Percentiles rank a stretch among this genome's conserved stretches.
These are phyloP conservation scores for Rhabditophanes sp. DNA, from an alignment of 2,888 invertebrate species.

Conservation along the genomic window DNA sequence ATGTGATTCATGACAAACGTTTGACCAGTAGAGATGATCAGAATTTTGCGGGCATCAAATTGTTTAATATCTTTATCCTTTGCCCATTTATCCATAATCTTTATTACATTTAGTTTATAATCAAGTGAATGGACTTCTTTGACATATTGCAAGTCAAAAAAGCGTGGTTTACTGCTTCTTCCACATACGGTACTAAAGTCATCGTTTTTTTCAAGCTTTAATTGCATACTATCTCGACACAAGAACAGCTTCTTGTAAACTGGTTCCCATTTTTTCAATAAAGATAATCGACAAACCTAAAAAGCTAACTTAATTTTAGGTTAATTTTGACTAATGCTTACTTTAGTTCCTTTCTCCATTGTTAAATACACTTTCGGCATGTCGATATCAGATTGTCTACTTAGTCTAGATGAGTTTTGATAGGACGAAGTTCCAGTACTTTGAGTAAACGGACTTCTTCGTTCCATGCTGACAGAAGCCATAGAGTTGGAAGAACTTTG, in stretches of 20 bases:
- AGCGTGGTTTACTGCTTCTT: constrained; percentile 20
- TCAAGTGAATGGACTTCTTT: constrained; percentile 36
- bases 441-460: too few relatives aligned
- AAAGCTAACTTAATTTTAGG: constrained; percentile 3
- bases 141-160: constrained; percentile 29
- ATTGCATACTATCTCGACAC: constrained; percentile 22
- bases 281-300: constrained; percentile 31
- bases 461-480: too few relatives aligned
- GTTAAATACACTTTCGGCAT: too few relatives aligned
- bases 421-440: too few relatives aligned
- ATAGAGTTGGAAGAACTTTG: too few relatives aligned
- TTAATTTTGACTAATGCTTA: background rate
- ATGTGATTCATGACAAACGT: constrained; percentile 25
- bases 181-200: too few relatives aligned
- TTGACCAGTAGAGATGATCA: constrained; percentile 33
- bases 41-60: constrained; percentile 28
- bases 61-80: constrained; percentile 26
- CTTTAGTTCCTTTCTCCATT: too few relatives aligned
- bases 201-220: too few relatives aligned
- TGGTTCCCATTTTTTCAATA: constrained; percentile 39
- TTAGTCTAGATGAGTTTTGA: too few relatives aligned
- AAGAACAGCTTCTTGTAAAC: constrained; percentile 25
- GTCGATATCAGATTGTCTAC: too few relatives aligned
- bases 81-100: constrained; percentile 40
- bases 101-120: constrained; percentile 27